Base-by-base conservation (phyloP, 2,113 vertebrate species). In the Calidris pugnax region DNA sequence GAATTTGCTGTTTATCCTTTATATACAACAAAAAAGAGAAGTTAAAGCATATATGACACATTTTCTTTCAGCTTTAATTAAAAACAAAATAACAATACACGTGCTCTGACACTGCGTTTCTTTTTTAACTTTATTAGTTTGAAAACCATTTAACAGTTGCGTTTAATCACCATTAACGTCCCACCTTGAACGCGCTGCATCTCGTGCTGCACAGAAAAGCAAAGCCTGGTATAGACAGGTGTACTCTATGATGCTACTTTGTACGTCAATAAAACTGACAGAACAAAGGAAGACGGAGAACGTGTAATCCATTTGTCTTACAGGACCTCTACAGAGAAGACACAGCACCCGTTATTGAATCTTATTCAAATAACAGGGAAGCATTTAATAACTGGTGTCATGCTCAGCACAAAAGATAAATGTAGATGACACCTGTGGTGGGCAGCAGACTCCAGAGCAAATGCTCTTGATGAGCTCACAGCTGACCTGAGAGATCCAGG, bases 251-350 rank as follows among this genome's bases (percentile, higher is more conserved):
- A 64, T 78, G 72, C 24, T 48, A 90, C 64, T 92, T 90, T 84
- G 28, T 85, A 64, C 39, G 90, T 96, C 94, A 96, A 93, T 91
- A 88, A 88, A 95, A 76, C 57, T 94, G 93, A 93, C 88, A 96
- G 87, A 96, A 93, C 64, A 97, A 93, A 97, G 77, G 89, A 89
- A 92, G 71, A 88, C 3, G 3, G 50, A 92, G 68, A 93, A 92
- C 26, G 2, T 63, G 82, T 71, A 95, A 97, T 90, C 89, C 71
- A 94, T 94, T 95, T 95, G 84, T 94, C 69, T 91, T 96, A 89
- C 78, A 96, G 75, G 64, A 91, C 75, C 35, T 86, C 78, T 91
- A 71, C 85, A 74, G 75, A 87, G 64, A 93, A 86, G 56, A 88
- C 59, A 81, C 41, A 93, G n/a, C 0, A 41, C 27, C 63, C 59